Conservation (phyloP, 2,888 invertebrate species). For the Carcina quercana region DNA sequence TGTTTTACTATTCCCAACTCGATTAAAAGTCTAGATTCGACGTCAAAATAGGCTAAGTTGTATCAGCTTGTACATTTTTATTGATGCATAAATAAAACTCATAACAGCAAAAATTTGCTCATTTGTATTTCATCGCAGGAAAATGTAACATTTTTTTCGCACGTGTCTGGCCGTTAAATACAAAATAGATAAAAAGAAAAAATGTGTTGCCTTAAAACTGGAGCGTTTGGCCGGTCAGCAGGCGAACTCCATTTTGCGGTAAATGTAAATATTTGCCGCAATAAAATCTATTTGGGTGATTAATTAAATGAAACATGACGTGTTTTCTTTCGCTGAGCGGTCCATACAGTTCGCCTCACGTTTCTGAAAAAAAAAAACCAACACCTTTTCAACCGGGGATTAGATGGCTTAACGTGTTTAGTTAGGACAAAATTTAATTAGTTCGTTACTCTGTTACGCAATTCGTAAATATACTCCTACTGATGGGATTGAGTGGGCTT, state of each 20-base stretch:
- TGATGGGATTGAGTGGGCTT: too few species aligned
- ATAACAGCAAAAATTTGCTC: neutral
- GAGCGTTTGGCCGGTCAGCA: constrained; percentile 20
- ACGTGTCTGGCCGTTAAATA: neutral
- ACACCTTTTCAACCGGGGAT: constrained; percentile 24
- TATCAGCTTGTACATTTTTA: too few species aligned
- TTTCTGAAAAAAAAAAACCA: constrained; percentile 22
- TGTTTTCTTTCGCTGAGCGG: constrained; percentile 28
- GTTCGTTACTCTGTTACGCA: constrained; percentile 15
- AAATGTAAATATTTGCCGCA: constrained; percentile 58
- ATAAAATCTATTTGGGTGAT: constrained; percentile 61
- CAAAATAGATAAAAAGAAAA: constrained; percentile 2
- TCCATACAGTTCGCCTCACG: constrained; percentile 13
- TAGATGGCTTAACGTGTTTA: constrained; percentile 25
- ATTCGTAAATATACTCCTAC: too few species aligned
- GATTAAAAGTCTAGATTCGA: too few species aligned
- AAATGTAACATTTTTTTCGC: constrained; percentile 2
- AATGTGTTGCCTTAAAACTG: constrained; percentile 25
- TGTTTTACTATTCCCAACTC: too few species aligned
- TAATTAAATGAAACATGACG: constrained; percentile 48
- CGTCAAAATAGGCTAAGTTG: too few species aligned
- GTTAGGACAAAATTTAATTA: constrained; percentile 23
- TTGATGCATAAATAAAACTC: too few species aligned
- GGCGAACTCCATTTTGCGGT: constrained; percentile 37
- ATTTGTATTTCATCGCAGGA: neutral